A percentile compares a stretch with the other conserved stretches of the same genome.
Evolutionary conservation across 2,888 invertebrate species (phyloP).

Genomic region (Sipha maydis): DNA sequence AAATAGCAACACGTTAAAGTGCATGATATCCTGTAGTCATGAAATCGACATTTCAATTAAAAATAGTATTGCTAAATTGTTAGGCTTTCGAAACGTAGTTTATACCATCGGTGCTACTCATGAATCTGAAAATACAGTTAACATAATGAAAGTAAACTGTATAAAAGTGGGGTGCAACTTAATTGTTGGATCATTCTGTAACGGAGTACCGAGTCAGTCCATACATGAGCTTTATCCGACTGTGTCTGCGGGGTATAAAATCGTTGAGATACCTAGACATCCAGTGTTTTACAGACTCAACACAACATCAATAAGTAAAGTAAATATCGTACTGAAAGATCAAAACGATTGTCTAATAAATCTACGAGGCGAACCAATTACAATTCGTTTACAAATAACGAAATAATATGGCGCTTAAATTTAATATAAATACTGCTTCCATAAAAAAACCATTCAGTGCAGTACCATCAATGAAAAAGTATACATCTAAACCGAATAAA

Average conservation of each 20-base stretch:
- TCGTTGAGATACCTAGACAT: slow-evolving; percentile 66
- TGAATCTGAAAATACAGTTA: slow-evolving; percentile 4
- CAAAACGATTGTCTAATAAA: slow-evolving; percentile 66
- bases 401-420: background rate
- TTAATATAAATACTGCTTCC: slow-evolving; percentile 12
- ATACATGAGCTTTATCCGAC: background rate
- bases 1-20: slow-evolving; percentile 16
- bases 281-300: slow-evolving; percentile 66
- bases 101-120: background rate
- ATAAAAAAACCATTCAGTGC: too few species aligned
- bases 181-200: slow-evolving; percentile 65
- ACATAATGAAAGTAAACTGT: slow-evolving; percentile 4
- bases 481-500: background rate
- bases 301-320: slow-evolving; percentile 44
- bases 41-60: background rate
- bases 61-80: background rate
- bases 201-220: slow-evolving; percentile 65
- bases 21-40: background rate
- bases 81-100: background rate
- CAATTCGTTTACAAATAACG: slow-evolving; percentile 65
- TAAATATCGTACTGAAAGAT: slow-evolving; percentile 66
- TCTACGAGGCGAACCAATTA: slow-evolving; percentile 66
- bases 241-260: background rate
- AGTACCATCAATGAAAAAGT: slow-evolving; percentile 32
- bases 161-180: background rate